A percentile compares a stretch with the other conserved stretches of the same genome.
phyloP scores from a whole-genome alignment of 2,888 invertebrate genomes.

The Drosophila histrio region DNA sequence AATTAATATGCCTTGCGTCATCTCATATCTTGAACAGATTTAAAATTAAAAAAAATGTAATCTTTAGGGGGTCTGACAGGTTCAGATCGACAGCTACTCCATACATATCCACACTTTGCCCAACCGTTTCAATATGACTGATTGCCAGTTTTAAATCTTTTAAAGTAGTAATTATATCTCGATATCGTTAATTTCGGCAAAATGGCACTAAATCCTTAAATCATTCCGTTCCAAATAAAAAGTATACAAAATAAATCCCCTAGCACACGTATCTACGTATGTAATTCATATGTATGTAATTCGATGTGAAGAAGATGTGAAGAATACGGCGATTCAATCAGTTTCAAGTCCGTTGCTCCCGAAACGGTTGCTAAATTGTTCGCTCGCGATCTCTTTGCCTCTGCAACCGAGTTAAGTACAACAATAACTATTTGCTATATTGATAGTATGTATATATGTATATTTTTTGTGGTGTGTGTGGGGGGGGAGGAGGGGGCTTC shows the following conservation, averaged over 20 bases:
- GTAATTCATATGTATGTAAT: not conserved
- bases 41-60: conserved; percentile 52
- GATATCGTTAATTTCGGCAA: conserved; percentile 68
- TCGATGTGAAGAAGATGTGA: conserved; percentile 3
- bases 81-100: conserved; percentile 45
- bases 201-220: conserved; percentile 74
- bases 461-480: too few species aligned
- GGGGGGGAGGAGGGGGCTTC: conserved; percentile 2
- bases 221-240: conserved; percentile 49
- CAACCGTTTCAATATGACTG: conserved; percentile 43
- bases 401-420: conserved; percentile 55
- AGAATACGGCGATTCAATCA: conserved; percentile 43
- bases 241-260: conserved; percentile 22
- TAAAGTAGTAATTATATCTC: conserved; percentile 24
- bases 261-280: not conserved
- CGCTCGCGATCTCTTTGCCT: conserved; percentile 35
- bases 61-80: conserved; percentile 50
- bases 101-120: conserved; percentile 28
- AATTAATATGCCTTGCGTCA: conserved; percentile 39
- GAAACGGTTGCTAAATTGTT: conserved; percentile 60
- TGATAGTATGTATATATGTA: conserved; percentile 19
- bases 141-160: conserved; percentile 25
- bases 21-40: conserved; percentile 51
- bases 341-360: conserved; percentile 56
- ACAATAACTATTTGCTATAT: conserved; percentile 40